Base-by-base conservation (phyloP, 2,888 invertebrate genomes). In the Quadriops clusia region DNA sequence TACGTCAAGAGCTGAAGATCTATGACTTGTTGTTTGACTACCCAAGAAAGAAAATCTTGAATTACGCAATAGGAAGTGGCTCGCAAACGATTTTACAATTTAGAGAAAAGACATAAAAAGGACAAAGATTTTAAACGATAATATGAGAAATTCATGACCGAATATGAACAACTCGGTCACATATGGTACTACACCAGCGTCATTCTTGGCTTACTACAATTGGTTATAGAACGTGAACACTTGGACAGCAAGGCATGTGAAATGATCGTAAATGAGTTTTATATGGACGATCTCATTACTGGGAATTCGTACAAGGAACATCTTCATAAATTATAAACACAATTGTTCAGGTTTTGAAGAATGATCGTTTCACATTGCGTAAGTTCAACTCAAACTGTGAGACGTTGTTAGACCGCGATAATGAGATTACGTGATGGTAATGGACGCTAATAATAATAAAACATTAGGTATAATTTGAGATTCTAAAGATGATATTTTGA, bases 181-280 rank as follows among this genome's bases (percentile, higher is more conserved):
- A 2, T 56, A 57, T 24, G 53, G 56, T 1, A 47, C 46, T 2
- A 41, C 49, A 5, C 33, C 45, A 4, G 46, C 48, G 3, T 44
- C 51, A 7, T 55, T 37, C 39, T 25, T 51, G 10, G 48, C 52
- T 27, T 54, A 8, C 23, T 41, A 22, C 43, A 49, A 33, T 25
- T 51, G 14, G 48, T 48, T 1, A 5, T 34, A 1, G 46, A 51
- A n/a, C 30, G 27, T 9, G 6, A n/a, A 13, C 30, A 30, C 20
- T 37, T 42, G 4, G 22, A 11, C 12, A 22, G 28, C 18, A 4
- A 22, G 9, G 43, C 39, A 5, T 22, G 39, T 3, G 10, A 37
- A 17, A 30, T 34, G n/a, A 32, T 46, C 7, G 13, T 6, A 9
- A 17, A 36, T 3, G 42, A 48, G 29, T 43, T 49, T 23, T 56